Conservation (phyloP, 2,113 vertebrate genomes). For the Cololabis saira region DNA sequence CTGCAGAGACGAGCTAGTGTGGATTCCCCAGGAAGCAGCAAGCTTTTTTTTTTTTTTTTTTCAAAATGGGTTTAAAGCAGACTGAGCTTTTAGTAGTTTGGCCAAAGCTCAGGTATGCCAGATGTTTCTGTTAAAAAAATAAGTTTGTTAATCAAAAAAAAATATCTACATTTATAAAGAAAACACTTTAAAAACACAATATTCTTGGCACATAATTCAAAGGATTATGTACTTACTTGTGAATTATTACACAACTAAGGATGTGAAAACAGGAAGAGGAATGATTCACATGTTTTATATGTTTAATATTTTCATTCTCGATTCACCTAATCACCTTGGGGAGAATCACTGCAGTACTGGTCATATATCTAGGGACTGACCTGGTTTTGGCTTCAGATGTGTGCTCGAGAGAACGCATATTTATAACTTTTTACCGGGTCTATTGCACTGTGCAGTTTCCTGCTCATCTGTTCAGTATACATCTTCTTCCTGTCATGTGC, state of each 20-base stretch:
- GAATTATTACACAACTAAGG: slow-evolving; percentile 4
- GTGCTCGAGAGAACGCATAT: neutral
- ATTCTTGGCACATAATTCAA: neutral
- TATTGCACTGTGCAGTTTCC: neutral
- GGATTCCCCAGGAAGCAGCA: slow-evolving; percentile 56
- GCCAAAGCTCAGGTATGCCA: slow-evolving; percentile 36
- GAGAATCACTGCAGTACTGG: slow-evolving; percentile 16
- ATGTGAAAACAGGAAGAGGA: slow-evolving; percentile 35
- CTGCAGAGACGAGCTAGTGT: slow-evolving; percentile 24
- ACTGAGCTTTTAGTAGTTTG: neutral
- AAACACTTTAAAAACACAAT: neutral
- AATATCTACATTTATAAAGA: neutral
- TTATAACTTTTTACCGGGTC: neutral
- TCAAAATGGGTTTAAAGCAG: slow-evolving; percentile 37
- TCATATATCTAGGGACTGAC: neutral
- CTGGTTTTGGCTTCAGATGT: slow-evolving; percentile 12
- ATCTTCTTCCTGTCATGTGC: slow-evolving; percentile 21
- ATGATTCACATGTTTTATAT: slow-evolving; percentile 46
- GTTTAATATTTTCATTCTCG: neutral
- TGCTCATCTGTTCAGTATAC: slow-evolving; percentile 17
- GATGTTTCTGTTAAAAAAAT: neutral
- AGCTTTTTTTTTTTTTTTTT: slow-evolving; percentile 33
- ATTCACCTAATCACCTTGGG: slow-evolving; percentile 19
- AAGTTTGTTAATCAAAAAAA: no score
- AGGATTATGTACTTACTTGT: neutral